Evolutionary conservation across 2,888 invertebrate species (phyloP), one percentile per base, ranked within the genome.

Genomic region (Pardosa pseudoannulata): DNA sequence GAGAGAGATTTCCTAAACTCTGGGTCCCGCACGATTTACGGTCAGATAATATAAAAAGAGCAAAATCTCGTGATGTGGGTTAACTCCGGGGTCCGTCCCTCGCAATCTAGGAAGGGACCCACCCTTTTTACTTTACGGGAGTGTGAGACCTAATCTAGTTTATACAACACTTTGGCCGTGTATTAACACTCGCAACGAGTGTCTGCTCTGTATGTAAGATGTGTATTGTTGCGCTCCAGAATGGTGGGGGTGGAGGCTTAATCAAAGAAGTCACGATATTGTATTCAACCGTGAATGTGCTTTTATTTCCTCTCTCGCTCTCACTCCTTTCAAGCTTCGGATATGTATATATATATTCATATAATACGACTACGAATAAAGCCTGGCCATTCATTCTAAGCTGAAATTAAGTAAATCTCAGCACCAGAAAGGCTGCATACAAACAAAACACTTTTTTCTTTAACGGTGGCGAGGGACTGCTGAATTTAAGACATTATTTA

Each of bases 201-300:
- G 23, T 16, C 19, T 56, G 23, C 29, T n/a, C n/a, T 31, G 29
- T 31, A 29, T 65, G 28, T 29, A 1, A 65, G 29, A 29, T 65
- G 31, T 31, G 29, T 31, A 65, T 65, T 65, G 65, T 65, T 28
- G 62, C 27, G 62, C 65, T 65, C 9, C 23, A 65, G 1, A 31
- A 31, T 65, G n/a, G 31, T 65, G 65, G 31, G 65, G 65, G 65
- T 65, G 65, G 65, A 13, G 31, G 64, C 64, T 46, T 65, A 65
- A 76, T 67, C 29, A 41, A 46, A 76, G 19, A 46, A 76, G 67
- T 65, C 75, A 76, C 65, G 75, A 76, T 31, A 56, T 65, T 65
- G 16, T 65, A n/a, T 65, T 29, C 16, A 65, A 16, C 31, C 29
- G 19, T 65, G 65, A 29, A 65, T 65, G 62, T 50, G 27, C n/a